A percentile compares a stretch with the other conserved stretches of the same genome.
Conservation (phyloP, 2,888 invertebrate species). For the Cephonodes hylas region DNA sequence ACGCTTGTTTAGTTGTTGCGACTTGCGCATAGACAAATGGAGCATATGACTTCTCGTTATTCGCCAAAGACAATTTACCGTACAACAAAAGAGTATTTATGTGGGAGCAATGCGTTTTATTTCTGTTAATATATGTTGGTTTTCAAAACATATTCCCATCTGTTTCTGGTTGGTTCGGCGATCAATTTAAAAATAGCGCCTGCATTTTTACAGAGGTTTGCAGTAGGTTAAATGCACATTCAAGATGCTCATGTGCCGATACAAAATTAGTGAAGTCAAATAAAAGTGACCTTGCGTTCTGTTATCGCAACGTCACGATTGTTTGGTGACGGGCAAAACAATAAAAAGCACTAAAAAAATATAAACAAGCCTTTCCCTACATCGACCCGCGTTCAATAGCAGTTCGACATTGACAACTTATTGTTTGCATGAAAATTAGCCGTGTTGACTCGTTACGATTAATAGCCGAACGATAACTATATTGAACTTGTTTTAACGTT, state of each 20-base stretch:
- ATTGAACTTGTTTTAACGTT: neutral
- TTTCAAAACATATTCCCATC: too few species aligned
- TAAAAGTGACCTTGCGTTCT: slow-evolving; percentile 39
- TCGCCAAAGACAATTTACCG: neutral
- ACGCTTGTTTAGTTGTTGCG: neutral
- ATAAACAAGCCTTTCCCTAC: slow-evolving; percentile 5
- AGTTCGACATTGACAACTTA: slow-evolving; percentile 16
- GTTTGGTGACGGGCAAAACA: slow-evolving; percentile 2
- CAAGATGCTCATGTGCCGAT: neutral
- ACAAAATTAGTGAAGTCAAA: slow-evolving; percentile 10
- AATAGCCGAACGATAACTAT: slow-evolving; percentile 2
- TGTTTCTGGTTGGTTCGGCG: too few species aligned
- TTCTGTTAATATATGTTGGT: neutral
- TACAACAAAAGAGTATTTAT: neutral
- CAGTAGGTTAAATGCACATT: slow-evolving; percentile 1
- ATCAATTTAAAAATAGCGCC: neutral
- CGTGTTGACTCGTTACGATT: slow-evolving; percentile 22
- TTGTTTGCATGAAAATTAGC: slow-evolving; percentile 24
- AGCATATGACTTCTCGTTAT: neutral
- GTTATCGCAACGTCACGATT: slow-evolving; percentile 26
- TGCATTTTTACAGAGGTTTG: neutral
- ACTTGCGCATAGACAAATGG: neutral
- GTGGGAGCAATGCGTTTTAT: neutral
- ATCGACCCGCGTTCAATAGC: slow-evolving; percentile 12
- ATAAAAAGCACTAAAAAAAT: neutral